Evolutionary conservation across 2,888 invertebrate species (phyloP).

Genomic region (Noctua janthina): DNA sequence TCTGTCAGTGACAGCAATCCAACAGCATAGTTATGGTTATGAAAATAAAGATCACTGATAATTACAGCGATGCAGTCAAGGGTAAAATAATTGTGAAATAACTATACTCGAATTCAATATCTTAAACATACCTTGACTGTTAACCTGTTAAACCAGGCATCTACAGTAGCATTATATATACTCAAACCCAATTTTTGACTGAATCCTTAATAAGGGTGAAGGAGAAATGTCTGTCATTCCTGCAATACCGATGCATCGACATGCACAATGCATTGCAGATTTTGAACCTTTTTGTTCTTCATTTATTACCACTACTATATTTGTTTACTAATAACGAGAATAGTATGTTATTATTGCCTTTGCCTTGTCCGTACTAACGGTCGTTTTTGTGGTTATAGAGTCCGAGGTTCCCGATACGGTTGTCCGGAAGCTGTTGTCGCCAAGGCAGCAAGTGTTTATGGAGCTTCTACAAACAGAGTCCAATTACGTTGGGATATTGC

Average conservation of each 20-base stretch:
- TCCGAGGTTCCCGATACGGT: constrained; percentile 91
- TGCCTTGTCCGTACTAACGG: constrained; percentile 15
- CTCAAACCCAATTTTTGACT: background rate
- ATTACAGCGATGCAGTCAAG: background rate
- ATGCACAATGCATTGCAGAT: too few species aligned
- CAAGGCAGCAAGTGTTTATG: constrained; percentile 95
- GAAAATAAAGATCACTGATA: background rate
- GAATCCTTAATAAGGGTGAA: too few species aligned
- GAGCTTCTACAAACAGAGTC: constrained; percentile 99
- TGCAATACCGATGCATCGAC: too few species aligned
- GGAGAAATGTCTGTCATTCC: too few species aligned
- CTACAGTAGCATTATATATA: background rate
- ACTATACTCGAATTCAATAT: background rate
- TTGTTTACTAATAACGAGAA: constrained; percentile 1
- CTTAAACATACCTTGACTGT: background rate
- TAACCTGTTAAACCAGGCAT: background rate
- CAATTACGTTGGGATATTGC: constrained; percentile 98
- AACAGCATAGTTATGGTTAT: background rate
- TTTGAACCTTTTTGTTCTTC: background rate
- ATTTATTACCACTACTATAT: constrained; percentile 15
- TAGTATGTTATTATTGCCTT: constrained; percentile 11
- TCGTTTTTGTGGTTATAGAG: constrained; percentile 76
- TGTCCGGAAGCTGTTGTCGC: constrained; percentile 92
- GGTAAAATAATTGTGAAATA: background rate
- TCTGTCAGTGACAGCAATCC: background rate